These are phyloP conservation scores for Lates calcarifer DNA, from an alignment of 2,113 vertebrate genomes.

Conservation along the genomic window DNA sequence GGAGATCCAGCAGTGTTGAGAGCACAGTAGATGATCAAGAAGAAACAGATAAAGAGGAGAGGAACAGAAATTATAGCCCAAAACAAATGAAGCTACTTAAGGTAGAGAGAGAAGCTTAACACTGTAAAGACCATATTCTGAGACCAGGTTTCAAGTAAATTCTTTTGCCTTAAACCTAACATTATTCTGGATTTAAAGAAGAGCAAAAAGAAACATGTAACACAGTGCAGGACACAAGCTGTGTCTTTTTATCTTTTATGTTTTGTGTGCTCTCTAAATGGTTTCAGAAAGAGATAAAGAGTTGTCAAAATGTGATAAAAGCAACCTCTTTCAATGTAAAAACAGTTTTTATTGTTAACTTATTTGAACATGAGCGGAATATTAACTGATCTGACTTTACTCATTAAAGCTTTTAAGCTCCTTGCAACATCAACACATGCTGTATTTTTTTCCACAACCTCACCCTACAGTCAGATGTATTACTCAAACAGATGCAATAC, in stretches of 20 bases:
- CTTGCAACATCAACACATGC: not conserved
- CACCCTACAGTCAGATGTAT: not conserved
- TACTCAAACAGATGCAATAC: constrained; percentile 14
- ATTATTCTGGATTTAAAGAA: not conserved
- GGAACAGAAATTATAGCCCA: not conserved
- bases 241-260: not conserved
- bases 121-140: not conserved
- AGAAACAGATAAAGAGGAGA: constrained; percentile 27
- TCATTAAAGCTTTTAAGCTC: constrained; percentile 13
- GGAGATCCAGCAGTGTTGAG: constrained; percentile 57
- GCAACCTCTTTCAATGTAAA: not conserved
- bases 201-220: not conserved
- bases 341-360: not conserved
- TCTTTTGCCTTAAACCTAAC: not conserved
- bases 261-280: not conserved
- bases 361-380: not conserved
- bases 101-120: not conserved
- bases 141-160: not conserved
- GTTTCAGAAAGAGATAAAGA: not conserved
- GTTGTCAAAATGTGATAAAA: not conserved
- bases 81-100: constrained; percentile 4
- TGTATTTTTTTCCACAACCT: not conserved
- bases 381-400: constrained; percentile 1
- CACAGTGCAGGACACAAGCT: not conserved
- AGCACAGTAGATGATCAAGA: constrained; percentile 58